A percentile compares a stretch with the other conserved stretches of the same genome.
phyloP scores from a whole-genome alignment of 2,113 vertebrate genomes.

The Oriolus oriolus region DNA sequence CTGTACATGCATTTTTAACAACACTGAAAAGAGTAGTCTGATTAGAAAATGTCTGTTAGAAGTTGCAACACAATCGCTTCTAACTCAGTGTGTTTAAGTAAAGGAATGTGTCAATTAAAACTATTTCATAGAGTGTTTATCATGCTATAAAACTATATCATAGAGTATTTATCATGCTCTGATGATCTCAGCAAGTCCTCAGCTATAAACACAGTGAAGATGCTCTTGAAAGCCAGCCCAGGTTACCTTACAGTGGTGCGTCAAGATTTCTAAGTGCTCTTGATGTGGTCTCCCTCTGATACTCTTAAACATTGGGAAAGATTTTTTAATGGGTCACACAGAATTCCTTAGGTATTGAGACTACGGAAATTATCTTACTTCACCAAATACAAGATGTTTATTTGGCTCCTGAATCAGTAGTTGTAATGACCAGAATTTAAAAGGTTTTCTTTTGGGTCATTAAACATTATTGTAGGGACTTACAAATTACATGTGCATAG shows the following conservation, averaged over 20 bases:
- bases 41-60: neutral
- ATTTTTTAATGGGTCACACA: neutral
- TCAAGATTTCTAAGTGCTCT: neutral
- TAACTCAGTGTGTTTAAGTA: neutral
- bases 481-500: neutral
- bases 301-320: neutral
- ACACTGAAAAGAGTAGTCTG: neutral
- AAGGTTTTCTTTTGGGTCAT: neutral
- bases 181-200: neutral
- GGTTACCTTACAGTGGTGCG: neutral
- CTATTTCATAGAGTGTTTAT: neutral
- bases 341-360: neutral
- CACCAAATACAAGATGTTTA: neutral
- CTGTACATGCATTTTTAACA: neutral
- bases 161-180: neutral
- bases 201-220: neutral
- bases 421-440: neutral
- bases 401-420: neutral
- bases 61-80: rapidly evolving
- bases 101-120: neutral
- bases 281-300: neutral
- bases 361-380: neutral
- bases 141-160: neutral
- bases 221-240: neutral
- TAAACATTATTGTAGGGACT: neutral